Evolutionary conservation across 2,113 vertebrate genomes (phyloP).

Genomic region (Gobiocypris rarus): DNA sequence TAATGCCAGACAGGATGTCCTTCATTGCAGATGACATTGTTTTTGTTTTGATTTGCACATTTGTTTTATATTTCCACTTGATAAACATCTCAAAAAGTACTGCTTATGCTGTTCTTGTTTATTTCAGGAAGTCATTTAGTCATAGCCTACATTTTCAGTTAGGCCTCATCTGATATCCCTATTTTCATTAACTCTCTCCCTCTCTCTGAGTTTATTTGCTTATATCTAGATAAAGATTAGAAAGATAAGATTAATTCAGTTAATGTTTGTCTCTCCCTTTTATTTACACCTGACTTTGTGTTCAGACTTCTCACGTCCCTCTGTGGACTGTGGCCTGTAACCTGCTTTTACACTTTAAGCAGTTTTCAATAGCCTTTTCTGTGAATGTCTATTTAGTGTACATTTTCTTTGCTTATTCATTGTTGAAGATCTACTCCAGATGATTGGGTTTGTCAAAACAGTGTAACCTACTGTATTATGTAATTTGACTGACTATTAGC

Average conservation of each 20-base stretch:
- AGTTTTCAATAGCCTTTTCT: neutral
- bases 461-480: neutral
- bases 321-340: neutral
- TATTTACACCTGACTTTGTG: constrained; percentile 44
- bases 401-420: neutral
- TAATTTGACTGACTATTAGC: neutral
- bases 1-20: constrained; percentile 24
- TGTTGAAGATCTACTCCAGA: neutral
- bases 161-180: neutral
- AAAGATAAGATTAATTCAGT: constrained; percentile 40
- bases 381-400: neutral
- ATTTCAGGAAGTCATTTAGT: neutral
- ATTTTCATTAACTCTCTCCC: neutral
- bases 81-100: neutral
- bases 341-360: neutral
- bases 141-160: too few relatives aligned
- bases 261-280: constrained; percentile 25
- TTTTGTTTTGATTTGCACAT: constrained; percentile 33
- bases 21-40: constrained; percentile 36
- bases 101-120: neutral
- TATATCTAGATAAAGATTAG: neutral
- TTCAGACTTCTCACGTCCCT: constrained; percentile 23
- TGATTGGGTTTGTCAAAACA: neutral
- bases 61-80: neutral
- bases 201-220: neutral